Base-by-base conservation (phyloP, 2,888 invertebrate genomes). In the Pterostichus niger region DNA sequence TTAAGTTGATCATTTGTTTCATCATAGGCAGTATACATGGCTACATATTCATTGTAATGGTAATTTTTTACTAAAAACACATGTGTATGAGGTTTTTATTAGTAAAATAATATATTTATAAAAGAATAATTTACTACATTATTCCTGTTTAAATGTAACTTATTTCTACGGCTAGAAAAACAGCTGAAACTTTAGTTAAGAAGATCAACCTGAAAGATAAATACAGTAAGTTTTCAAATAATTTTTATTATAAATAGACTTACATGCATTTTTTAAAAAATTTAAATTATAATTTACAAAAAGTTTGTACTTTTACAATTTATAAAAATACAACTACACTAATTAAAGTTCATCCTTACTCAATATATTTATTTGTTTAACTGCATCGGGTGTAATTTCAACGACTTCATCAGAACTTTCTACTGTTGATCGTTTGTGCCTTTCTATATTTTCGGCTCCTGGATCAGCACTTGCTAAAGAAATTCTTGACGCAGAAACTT, bases 391-490 rank as follows among this genome's bases (percentile, higher is more conserved):
- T 33, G 84, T 84, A 5, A 88, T 84, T 84, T 85, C 85, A 6
- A 87, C 87, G 6, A 84, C 85, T 61, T 86, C 85, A n/a, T 83
- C 84, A 9, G 83, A 76, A 83, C 85, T 87, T 84, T 86, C 86
- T 31, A 87, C 81, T 13, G 85, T 84, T 15, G 84, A 83, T 31
- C 86, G 84, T 83, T 85, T 85, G 33, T 86, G 59, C 68, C 85
- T 83, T 35, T 80, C 83, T 49, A 81, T 33, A 10, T 80, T 85
- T 40, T 83, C 87, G 76, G 88, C 89, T 49, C 91, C 90, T 68
- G 92, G 91, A 89, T 92, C 92, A 52, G 92, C 92, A 87, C 92
- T 91, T 78, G 91, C 91, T 81, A 92, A 88, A 86, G 91, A 91
- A 84, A 92, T 92, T 88, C 91, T 89, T 78, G 92, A 92, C 84